Evolutionary conservation across 64 coral and sea anemone species (phyloP).

Genomic region (Anthopleura sola): DNA sequence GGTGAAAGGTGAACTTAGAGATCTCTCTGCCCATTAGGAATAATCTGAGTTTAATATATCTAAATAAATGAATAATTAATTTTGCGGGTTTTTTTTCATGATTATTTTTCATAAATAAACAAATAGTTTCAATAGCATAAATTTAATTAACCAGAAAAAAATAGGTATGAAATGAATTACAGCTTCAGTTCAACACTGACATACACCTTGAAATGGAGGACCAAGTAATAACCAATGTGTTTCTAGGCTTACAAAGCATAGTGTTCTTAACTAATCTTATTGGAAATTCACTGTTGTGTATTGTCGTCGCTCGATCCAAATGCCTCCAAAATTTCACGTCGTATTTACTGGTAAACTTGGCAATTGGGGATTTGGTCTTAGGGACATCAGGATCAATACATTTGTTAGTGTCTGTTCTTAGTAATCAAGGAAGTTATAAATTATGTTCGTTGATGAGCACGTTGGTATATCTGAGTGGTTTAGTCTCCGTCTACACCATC

Average conservation of each 20-base stretch:
- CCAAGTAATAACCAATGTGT: background rate
- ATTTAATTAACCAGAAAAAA: too few relatives aligned
- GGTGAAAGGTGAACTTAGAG: too few relatives aligned
- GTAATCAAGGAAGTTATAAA: background rate
- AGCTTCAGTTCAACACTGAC: too few relatives aligned
- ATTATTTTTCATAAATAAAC: too few relatives aligned
- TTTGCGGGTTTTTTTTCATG: too few relatives aligned
- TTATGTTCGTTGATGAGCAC: slow-evolving; percentile 15
- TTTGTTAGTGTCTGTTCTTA: background rate
- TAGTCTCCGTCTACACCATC: slow-evolving; percentile 36
- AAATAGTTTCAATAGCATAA: too few relatives aligned
- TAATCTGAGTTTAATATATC: too few relatives aligned
- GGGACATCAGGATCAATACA: slow-evolving; percentile 16
- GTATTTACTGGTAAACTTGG: slow-evolving; percentile 37
- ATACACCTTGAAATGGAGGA: background rate
- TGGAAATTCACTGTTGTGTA: slow-evolving; percentile 40
- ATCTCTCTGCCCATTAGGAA: too few relatives aligned
- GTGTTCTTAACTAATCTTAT: slow-evolving; percentile 26
- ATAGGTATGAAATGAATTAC: too few relatives aligned
- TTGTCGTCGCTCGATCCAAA: slow-evolving; percentile 7
- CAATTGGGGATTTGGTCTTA: slow-evolving; percentile 18
- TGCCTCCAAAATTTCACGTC: slow-evolving; percentile 33
- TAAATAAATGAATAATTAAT: too few relatives aligned
- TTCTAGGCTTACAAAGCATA: background rate
- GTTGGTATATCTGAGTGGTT: background rate